Conservation (phyloP, 1,140 invertebrate species). For the Drosophila murphyi region DNA sequence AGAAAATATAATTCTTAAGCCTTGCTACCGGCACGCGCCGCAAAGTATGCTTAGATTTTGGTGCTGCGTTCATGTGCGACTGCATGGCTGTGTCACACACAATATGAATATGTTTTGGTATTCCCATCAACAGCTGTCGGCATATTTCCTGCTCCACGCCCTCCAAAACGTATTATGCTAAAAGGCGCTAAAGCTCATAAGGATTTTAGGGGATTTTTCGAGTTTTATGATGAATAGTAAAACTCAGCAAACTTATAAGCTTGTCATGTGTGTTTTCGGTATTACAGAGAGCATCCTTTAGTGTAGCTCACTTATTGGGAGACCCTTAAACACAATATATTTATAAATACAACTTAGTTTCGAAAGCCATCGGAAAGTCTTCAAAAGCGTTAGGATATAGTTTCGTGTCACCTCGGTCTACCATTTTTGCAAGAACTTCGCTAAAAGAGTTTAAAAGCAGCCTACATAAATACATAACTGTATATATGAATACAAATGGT, state of each 20-base stretch:
- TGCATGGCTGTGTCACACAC: slow-evolving; percentile 12
- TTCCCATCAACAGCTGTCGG: slow-evolving; percentile 73
- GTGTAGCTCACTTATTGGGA: not conserved
- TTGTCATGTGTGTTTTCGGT: not conserved
- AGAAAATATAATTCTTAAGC: slow-evolving; percentile 51
- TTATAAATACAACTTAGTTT: not conserved
- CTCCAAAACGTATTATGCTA: slow-evolving; percentile 71
- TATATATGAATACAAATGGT: slow-evolving; percentile 42
- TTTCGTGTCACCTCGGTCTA: not conserved
- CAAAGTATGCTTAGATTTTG: slow-evolving; percentile 63
- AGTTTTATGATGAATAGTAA: slow-evolving; percentile 24
- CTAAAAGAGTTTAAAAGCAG: not conserved
- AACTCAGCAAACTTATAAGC: not conserved
- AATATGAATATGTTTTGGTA: slow-evolving; percentile 32
- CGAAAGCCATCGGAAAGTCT: not conserved
- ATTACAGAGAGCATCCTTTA: not conserved
- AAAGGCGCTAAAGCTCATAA: slow-evolving; percentile 65
- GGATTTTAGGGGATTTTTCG: slow-evolving; percentile 54
- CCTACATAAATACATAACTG: slow-evolving; percentile 14
- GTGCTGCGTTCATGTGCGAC: slow-evolving; percentile 16
- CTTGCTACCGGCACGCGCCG: slow-evolving; percentile 55
- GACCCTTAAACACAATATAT: not conserved
- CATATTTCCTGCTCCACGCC: slow-evolving; percentile 51
- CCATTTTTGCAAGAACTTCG: not conserved
- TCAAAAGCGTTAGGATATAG: too few relatives aligned